These are phyloP conservation scores for Petaurus breviceps DNA, from an alignment of 2,113 vertebrate genomes.

Conservation along the genomic window DNA sequence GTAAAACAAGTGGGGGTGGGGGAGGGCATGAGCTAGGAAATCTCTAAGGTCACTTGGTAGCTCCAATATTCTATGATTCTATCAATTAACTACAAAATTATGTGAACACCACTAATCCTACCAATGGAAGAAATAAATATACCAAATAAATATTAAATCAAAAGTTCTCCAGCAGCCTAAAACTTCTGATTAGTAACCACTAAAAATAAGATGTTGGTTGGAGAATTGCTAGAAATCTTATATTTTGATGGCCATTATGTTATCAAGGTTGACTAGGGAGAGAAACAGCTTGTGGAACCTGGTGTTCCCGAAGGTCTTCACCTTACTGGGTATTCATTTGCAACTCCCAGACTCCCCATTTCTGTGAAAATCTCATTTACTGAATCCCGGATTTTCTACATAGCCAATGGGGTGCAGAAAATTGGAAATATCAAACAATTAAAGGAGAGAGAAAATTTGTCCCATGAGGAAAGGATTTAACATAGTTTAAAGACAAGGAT, in stretches of 20 bases:
- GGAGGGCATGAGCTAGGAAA: constrained; percentile 2
- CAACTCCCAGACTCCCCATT: neutral
- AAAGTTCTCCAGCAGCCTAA: constrained; percentile 32
- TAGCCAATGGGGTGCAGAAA: neutral
- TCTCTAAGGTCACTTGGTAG: neutral
- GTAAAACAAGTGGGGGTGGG: neutral
- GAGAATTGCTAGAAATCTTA: neutral
- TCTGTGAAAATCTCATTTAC: neutral
- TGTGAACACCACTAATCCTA: constrained; percentile 12
- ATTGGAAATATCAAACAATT: neutral
- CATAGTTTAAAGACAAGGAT: constrained; percentile 22
- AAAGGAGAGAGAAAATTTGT: constrained; percentile 32
- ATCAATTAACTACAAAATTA: neutral
- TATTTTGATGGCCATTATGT: neutral
- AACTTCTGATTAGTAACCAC: constrained; percentile 11
- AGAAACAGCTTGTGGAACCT: constrained; percentile 12
- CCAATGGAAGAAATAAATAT: constrained; percentile 43
- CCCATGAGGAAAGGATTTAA: constrained; percentile 24
- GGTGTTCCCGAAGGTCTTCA: neutral
- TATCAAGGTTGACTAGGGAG: neutral
- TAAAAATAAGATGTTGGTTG: constrained; percentile 9
- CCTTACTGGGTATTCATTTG: neutral
- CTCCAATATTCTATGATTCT: neutral
- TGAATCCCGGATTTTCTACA: neutral
- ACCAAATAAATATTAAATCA: constrained; percentile 1